Evolutionary conservation across 2,113 vertebrate species (phyloP).

Genomic region (Anguilla japonica): DNA sequence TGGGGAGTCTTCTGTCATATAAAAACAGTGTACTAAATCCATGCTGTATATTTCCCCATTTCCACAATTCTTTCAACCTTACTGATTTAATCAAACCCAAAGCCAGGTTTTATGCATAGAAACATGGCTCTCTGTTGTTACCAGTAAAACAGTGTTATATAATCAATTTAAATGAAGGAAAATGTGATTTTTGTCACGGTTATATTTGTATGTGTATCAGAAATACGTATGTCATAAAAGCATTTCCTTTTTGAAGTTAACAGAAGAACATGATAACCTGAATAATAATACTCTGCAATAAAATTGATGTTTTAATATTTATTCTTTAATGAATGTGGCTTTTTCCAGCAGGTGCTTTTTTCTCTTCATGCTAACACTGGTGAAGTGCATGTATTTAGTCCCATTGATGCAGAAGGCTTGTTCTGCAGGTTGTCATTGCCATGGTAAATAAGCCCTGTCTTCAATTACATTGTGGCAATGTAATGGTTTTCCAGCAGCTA

Average conservation of each 20-base stretch:
- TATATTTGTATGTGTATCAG: slow-evolving; percentile 19
- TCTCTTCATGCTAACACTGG: not conserved
- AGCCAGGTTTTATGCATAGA: not conserved
- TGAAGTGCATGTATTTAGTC: not conserved
- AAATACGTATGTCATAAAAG: slow-evolving; percentile 2
- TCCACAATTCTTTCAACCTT: not conserved
- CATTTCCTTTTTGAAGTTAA: slow-evolving; percentile 16
- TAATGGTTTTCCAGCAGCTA: no score
- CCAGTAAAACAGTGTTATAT: slow-evolving; percentile 33
- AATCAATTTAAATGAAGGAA: slow-evolving; percentile 1
- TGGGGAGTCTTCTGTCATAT: not conserved
- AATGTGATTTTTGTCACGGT: slow-evolving; percentile 8
- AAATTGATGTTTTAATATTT: slow-evolving; percentile 25
- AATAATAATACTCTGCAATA: slow-evolving; percentile 22
- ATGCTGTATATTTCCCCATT: not conserved
- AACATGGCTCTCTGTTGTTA: slow-evolving; percentile 17
- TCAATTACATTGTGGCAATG: no score
- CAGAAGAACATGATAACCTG: slow-evolving; percentile 3
- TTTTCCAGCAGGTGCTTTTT: not conserved
- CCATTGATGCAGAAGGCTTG: not conserved
- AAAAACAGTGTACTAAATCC: not conserved
- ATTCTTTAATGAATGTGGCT: not conserved
- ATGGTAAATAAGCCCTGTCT: not conserved
- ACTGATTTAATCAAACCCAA: not conserved
- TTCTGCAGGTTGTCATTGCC: not conserved